Evolutionary conservation across 1,140 invertebrate species (phyloP), one percentile per base, ranked within the genome.

Genomic region (Zaprionus lachaisei): DNA sequence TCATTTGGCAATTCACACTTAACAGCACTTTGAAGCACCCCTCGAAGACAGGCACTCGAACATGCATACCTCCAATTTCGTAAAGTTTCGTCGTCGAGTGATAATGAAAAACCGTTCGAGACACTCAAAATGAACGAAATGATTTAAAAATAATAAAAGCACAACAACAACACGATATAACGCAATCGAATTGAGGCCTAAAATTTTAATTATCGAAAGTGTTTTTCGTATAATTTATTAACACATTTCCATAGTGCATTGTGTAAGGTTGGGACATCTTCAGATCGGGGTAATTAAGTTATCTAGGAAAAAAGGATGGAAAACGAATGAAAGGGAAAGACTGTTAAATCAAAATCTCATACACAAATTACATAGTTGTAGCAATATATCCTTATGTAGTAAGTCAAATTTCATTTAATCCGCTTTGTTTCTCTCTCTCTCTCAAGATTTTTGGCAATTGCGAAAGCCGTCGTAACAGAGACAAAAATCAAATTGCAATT

Each of bases 1-100:
- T 80, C 83, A 75, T 78, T 78, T 68, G 57, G 65, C 77, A 80
- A 80, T 83, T 89, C 78, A 87, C 83, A 89, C 80, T 76, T 79
- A 71, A 60, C 38, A 79, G 66, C 65, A 65, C 24, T 65, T 31
- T 65, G 73, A 71, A 76, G 73, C 73, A 76, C 41, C 73, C 22
- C 54, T 69, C 57, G 31, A 68, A 63, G 66, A 51, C 41, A 70
- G 38, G 54, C 55, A 76, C 73, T 72, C 55, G 61, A 22, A 44
- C 68, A 76, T 65, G 55, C 61, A 71, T 60, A 76, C 73, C 68
- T 49, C 68, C 68, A 72, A 76, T 76, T 76, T 76, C 61, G 73
- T 76, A 76, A 76, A 76, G 72, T 44, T 67, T 61, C 72, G 37
- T 31, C 71, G 47, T 54, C 63, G 34, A 54, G 58, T 72, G 73